Base-by-base conservation (phyloP, 2,113 vertebrate genomes). In the Physeter macrocephalus region DNA sequence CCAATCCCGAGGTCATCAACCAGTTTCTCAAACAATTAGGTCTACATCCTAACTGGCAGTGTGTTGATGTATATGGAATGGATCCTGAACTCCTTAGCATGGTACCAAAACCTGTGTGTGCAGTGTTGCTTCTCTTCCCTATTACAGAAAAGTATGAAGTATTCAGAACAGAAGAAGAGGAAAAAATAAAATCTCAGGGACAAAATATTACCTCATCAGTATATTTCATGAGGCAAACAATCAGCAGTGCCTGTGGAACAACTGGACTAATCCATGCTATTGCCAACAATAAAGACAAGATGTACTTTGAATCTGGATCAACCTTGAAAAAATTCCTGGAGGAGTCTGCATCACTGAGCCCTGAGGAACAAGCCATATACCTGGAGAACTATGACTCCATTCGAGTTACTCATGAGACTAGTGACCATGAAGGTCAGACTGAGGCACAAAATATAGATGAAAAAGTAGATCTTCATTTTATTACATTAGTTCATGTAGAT, bases 401-500 rank as follows among this genome's bases (percentile, higher is more conserved):
- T 57, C 6, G 17, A 57, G 18, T 57, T 57, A 57, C 54, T 21
- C 18, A 21, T 57, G 18, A 57, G 54, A 57, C 18, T 6, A 57
- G 54, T 57, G 54, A 18, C 54, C 54, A 57, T 57, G 54, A 57
- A 52, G 54, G 54, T 21, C 54, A 57, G 54, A 57, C 18, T 57
- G 54, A 99, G 99, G 99, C 99, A 25, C 99, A 99, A 95, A 99
- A 98, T 99, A 98, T 99, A 99, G 99, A 99, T 98, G 99, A 99
- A 97, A 99, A 99, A 99, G 99, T 99, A 98, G 99, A 99, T 97
- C 99, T 99, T 98, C 99, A 99, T 98, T 99, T 99, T 99, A 99
- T 99, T 99, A 99, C 99, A 36, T 99, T 99, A 99, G 99, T 99
- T 98, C 99, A 99, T 95, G 98, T 99, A 97, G 99, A 99, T 96